Evolutionary conservation across 2,797 vertebrate species (phyloP).

Genomic region (Centropyge bicolor): DNA sequence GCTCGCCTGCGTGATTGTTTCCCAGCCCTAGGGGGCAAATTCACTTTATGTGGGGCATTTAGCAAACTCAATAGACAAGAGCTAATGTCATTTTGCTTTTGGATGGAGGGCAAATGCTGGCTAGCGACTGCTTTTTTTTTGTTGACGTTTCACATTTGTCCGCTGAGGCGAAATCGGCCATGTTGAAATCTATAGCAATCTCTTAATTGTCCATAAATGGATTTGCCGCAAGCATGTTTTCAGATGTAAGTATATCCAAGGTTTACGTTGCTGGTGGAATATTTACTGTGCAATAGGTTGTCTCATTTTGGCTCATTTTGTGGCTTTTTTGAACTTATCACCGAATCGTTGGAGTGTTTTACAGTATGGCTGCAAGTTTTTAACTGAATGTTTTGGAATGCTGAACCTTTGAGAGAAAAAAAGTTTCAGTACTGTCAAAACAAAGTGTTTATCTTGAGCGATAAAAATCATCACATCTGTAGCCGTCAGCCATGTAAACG

Average conservation of each 20-base stretch:
- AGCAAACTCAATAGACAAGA: slow-evolving; percentile 86
- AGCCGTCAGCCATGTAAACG: slow-evolving; percentile 76
- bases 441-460: slow-evolving; percentile 57
- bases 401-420: slow-evolving; percentile 3
- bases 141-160: slow-evolving; percentile 78
- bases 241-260: slow-evolving; percentile 15
- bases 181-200: slow-evolving; percentile 81
- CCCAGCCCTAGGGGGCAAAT: slow-evolving; percentile 82
- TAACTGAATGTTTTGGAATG: background rate
- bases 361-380: background rate
- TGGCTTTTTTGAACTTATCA: slow-evolving; percentile 1
- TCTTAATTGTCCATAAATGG: slow-evolving; percentile 80
- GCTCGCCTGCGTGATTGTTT: slow-evolving; percentile 79
- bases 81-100: slow-evolving; percentile 83
- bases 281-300: background rate
- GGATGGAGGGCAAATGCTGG: slow-evolving; percentile 77
- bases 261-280: slow-evolving; percentile 23
- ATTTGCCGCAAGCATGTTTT: slow-evolving; percentile 71
- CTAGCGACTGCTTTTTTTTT: slow-evolving; percentile 64
- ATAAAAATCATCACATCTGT: slow-evolving; percentile 64
- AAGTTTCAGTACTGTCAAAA: slow-evolving; percentile 48
- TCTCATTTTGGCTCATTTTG: slow-evolving; percentile 4
- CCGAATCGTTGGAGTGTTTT: background rate
- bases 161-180: slow-evolving; percentile 69
- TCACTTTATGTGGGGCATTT: slow-evolving; percentile 87